Percentiles rank a stretch among this genome's conserved stretches.
phyloP scores from a whole-genome alignment of 2,113 vertebrate species.

The Piaya cayana region DNA sequence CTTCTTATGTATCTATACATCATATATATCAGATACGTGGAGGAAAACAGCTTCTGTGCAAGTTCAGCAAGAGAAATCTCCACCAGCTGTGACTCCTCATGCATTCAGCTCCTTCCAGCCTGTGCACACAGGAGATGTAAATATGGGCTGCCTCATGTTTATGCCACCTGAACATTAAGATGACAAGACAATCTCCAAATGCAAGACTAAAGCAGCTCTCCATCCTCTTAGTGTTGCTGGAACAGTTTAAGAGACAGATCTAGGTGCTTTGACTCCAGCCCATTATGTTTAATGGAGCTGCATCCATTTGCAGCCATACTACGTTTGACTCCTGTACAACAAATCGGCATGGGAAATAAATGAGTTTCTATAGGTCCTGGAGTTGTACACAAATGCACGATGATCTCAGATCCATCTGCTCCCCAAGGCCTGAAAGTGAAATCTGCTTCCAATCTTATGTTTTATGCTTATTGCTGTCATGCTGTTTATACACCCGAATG shows the following conservation, averaged over 20 bases:
- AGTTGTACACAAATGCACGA: conserved; percentile 62
- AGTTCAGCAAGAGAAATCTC: background rate
- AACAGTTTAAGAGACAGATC: conserved; percentile 22
- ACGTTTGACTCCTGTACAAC: conserved; percentile 39
- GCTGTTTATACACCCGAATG: conserved; percentile 65
- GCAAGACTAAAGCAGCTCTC: background rate
- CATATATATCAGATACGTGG: background rate
- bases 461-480: conserved; percentile 70
- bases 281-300: conserved; percentile 36
- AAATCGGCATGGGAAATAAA: conserved; percentile 18
- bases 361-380: conserved; percentile 51
- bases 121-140: background rate
- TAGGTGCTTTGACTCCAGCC: conserved; percentile 25
- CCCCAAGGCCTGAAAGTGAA: conserved; percentile 60
- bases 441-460: conserved; percentile 69
- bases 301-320: background rate
- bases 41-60: background rate
- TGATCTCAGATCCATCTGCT: conserved; percentile 69
- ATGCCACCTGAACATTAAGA: conserved; percentile 42
- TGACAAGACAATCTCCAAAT: conserved; percentile 16
- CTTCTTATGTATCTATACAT: background rate
- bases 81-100: background rate
- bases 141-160: conserved; percentile 5
- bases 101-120: background rate
- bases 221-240: background rate